phyloP scores from a whole-genome alignment of 2,113 vertebrate species.

The Ciconia stormi region DNA sequence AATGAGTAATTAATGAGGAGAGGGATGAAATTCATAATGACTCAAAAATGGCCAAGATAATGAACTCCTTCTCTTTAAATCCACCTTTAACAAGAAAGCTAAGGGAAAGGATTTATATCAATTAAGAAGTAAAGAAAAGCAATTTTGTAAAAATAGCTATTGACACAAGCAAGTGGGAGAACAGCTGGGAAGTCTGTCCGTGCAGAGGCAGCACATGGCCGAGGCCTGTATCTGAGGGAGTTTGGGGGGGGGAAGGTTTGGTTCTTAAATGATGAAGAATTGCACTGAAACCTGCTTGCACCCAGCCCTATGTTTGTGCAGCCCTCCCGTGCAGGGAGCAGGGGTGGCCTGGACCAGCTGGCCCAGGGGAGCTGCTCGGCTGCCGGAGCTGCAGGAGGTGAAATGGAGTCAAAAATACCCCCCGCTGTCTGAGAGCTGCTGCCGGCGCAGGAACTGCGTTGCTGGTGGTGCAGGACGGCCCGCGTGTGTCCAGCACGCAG shows the following conservation, averaged over 20 bases:
- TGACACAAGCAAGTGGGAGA: slow-evolving; percentile 12
- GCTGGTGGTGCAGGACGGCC: not conserved
- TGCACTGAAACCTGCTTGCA: not conserved
- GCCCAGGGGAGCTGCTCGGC: not conserved
- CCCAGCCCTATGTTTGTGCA: not conserved
- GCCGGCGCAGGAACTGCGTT: accelerated
- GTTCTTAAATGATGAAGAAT: not conserved
- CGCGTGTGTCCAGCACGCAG: accelerated
- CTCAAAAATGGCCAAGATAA: slow-evolving; percentile 59
- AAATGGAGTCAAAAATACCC: not conserved
- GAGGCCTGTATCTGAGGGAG: not conserved
- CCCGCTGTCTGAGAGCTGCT: accelerated
- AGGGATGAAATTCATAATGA: slow-evolving; percentile 64
- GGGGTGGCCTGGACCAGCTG: accelerated
- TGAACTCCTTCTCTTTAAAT: slow-evolving; percentile 68
- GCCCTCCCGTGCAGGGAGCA: not conserved
- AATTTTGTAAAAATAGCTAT: slow-evolving; percentile 54
- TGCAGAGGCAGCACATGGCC: not conserved
- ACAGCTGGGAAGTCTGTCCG: not conserved
- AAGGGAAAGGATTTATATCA: slow-evolving; percentile 71
- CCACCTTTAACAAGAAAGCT: slow-evolving; percentile 72
- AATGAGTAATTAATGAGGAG: slow-evolving; percentile 67
- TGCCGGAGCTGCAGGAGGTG: not conserved
- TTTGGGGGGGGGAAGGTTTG: not conserved
- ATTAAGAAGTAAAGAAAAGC: slow-evolving; percentile 65